Evolutionary conservation across 2,113 vertebrate genomes (phyloP), one percentile per base, ranked within the genome.

Genomic region (Alligator mississippiensis): DNA sequence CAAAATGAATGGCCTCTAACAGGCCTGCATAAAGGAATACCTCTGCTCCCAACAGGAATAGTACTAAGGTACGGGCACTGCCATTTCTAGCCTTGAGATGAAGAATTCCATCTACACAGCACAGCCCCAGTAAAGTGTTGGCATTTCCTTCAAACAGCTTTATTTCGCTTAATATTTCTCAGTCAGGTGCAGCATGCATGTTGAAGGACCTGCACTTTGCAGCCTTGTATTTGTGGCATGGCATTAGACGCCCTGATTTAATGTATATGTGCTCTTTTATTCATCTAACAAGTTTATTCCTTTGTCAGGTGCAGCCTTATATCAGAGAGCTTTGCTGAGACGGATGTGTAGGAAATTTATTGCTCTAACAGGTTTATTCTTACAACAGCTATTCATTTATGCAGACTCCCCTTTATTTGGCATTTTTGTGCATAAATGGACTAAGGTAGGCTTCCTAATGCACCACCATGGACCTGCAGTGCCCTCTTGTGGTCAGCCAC

Each of bases 401-500:
- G 96, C 93, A 90, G 86, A 4, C 57, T 93, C 55, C 75, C 80
- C n/a, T 74, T 57, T 57, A 4, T n/a, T 13, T 4, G 84, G 66
- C 62, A 22, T 38, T 86, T 61, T 77, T 0, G 76, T 2, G 87
- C 85, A 7, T 1, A 4, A 57, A 77, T 0, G 76, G 74, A 27
- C 38, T 9, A 25, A 66, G 16, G 47, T 75, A 74, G 81, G 74
- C 60, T 7, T 78, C 55, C 24, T 75, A 3, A 66, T 3, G n/a
- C 60, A 5, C 89, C 59, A 3, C n/a, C 24, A 83, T 76, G 93
- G 98, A 97, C 96, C 97, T 97, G 96, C 98, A 98, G 97, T 98
- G 97, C 98, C 98, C 98, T 98, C 98, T 98, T 93, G 98, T 97
- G 98, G 98, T 80, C 54, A 7, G 82, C 95, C 11, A 47, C 88